Percentiles rank a stretch among this genome's conserved stretches.
Conservation (phyloP, 2,888 invertebrate species). For the Agrotis segetum region DNA sequence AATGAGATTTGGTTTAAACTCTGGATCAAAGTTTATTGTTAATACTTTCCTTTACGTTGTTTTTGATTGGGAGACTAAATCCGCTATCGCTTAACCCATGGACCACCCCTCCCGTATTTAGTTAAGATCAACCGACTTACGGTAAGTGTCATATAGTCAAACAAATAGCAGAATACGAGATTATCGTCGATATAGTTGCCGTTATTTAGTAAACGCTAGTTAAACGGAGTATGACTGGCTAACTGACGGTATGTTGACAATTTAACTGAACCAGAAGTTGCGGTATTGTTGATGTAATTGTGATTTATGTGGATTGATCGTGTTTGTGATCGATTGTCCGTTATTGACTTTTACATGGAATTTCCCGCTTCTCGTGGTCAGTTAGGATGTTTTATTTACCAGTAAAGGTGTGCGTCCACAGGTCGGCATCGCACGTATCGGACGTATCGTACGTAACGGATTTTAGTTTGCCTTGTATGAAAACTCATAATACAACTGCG, state of each 20-base stretch:
- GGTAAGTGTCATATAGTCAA: constrained; percentile 75
- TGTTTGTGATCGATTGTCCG: constrained; percentile 21
- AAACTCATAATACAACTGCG: no score
- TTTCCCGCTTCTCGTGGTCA: background rate
- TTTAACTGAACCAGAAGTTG: constrained; percentile 1
- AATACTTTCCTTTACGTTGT: no score
- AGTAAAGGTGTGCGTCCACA: no score
- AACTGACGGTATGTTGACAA: constrained; percentile 8
- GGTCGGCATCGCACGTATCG: no score
- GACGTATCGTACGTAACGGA: no score
- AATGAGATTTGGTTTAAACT: no score
- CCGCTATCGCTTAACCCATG: constrained; percentile 44
- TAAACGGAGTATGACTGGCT: constrained; percentile 29
- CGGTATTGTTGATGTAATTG: constrained; percentile 30
- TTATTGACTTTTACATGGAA: background rate
- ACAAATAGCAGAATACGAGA: constrained; percentile 69
- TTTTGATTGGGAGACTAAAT: no score
- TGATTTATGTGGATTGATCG: constrained; percentile 14
- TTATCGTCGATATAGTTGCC: constrained; percentile 54
- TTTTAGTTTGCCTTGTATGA: no score
- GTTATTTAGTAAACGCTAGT: constrained; percentile 62
- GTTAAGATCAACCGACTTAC: constrained; percentile 76
- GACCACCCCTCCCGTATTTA: constrained; percentile 59
- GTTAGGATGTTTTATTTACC: background rate
- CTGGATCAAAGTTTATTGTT: no score